Percentiles rank a stretch among this genome's conserved stretches.
These are phyloP conservation scores for Cebus imitator DNA, from an alignment of 2,113 vertebrate genomes.

Conservation along the genomic window DNA sequence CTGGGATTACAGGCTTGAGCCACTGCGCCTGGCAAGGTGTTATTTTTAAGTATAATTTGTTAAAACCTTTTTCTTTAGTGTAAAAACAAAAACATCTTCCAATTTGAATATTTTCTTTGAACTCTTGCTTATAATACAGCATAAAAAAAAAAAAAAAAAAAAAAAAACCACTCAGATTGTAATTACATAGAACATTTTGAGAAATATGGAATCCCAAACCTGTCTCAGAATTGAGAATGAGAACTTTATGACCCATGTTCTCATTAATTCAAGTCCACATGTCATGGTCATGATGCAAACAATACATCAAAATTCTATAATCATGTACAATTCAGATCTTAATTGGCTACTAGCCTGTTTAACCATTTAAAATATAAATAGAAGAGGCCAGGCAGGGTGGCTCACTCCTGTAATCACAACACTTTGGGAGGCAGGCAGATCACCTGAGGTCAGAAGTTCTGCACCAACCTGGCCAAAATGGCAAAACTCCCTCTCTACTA, in stretches of 20 bases:
- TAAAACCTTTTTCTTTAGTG: conserved; percentile 1
- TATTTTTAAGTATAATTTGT: neutral
- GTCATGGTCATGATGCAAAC: neutral
- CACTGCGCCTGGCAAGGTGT: too few species aligned
- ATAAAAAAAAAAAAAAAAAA: neutral
- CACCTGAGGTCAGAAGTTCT: too few species aligned
- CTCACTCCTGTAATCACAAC: too few species aligned
- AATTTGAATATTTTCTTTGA: conserved; percentile 36
- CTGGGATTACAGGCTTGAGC: too few species aligned
- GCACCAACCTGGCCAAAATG: too few species aligned
- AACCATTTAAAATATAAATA: conserved; percentile 18
- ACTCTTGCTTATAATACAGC: neutral
- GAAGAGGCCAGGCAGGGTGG: neutral
- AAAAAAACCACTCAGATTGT: neutral
- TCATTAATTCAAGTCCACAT: conserved; percentile 14
- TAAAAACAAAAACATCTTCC: neutral
- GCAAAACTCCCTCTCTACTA: too few species aligned
- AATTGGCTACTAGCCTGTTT: neutral
- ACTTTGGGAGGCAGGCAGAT: too few species aligned
- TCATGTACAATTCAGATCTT: conserved; percentile 16
- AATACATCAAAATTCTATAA: conserved; percentile 42
- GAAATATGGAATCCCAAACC: neutral
- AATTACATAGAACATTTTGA: neutral
- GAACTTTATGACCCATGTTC: neutral
- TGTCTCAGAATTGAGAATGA: neutral